A percentile compares a stretch with the other conserved stretches of the same genome.
phyloP scores from a whole-genome alignment of 2,797 vertebrate species.

The Aselliscus stoliczkanus region DNA sequence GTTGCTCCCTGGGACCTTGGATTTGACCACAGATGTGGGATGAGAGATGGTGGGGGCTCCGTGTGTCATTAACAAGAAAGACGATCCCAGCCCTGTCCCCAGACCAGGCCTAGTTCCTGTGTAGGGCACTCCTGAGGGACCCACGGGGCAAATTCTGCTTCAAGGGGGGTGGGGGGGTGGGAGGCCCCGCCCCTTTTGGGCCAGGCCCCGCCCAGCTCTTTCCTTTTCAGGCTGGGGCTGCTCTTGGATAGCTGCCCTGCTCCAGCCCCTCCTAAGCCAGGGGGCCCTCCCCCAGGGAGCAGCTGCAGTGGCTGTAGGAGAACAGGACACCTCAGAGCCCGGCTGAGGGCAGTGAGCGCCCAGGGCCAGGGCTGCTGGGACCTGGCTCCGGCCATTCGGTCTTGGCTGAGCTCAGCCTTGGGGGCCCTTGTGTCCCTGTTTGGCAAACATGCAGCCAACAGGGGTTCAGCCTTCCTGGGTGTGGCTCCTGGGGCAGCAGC shows the following conservation, averaged over 20 bases:
- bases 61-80: not conserved
- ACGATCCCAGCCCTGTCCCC: not conserved
- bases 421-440: too few species aligned
- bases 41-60: not conserved
- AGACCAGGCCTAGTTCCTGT: not conserved
- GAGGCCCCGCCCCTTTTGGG: not conserved
- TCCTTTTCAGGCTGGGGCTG: not conserved
- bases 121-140: not conserved
- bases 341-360: not conserved
- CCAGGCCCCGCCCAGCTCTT: not conserved
- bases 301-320: not conserved
- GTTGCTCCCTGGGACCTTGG: not conserved
- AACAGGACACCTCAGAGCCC: too few species aligned
- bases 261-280: not conserved
- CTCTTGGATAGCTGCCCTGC: too few species aligned
- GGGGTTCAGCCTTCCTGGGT: not conserved
- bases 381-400: not conserved
- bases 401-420: not conserved
- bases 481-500: not conserved
- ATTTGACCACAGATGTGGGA: too few species aligned
- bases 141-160: not conserved
- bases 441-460: rapidly evolving
- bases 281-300: not conserved
- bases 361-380: not conserved
- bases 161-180: not conserved